Percentiles rank a stretch among this genome's conserved stretches.
phyloP scores from a whole-genome alignment of 2,888 invertebrate species.

The Xanthia icteritia region DNA sequence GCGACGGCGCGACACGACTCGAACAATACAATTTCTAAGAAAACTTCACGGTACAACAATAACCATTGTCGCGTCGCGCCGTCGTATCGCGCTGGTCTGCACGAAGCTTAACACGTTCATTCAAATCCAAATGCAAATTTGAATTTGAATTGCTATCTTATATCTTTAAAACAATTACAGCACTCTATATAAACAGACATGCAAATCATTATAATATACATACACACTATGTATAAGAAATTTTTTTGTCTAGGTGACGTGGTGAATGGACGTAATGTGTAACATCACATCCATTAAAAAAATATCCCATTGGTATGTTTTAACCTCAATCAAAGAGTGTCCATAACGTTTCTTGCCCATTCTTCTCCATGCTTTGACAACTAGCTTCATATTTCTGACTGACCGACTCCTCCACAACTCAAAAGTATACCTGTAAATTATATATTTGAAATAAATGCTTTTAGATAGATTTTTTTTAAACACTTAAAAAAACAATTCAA shows the following conservation, averaged over 20 bases:
- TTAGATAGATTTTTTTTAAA: neutral
- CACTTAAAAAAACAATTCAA: neutral
- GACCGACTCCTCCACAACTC: neutral
- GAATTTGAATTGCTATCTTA: no score
- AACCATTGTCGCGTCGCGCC: no score
- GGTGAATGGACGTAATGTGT: no score
- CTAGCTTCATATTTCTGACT: neutral
- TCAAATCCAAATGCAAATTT: no score
- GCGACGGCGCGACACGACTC: no score
- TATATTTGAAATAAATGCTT: neutral
- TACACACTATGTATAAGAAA: neutral
- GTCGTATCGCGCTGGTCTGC: no score
- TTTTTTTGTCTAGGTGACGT: neutral
- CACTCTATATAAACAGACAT: neutral
- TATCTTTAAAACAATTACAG: neutral
- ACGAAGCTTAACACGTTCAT: no score
- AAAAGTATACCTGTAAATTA: neutral
- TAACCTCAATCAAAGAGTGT: neutral
- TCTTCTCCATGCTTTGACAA: neutral
- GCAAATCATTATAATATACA: neutral
- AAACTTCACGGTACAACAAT: no score
- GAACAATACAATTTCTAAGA: no score
- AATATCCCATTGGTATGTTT: neutral
- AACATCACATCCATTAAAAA: neutral
- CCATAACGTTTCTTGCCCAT: neutral